These are phyloP conservation scores for Nasonia giraulti DNA, from an alignment of 1,140 invertebrate species.

Conservation along the genomic window DNA sequence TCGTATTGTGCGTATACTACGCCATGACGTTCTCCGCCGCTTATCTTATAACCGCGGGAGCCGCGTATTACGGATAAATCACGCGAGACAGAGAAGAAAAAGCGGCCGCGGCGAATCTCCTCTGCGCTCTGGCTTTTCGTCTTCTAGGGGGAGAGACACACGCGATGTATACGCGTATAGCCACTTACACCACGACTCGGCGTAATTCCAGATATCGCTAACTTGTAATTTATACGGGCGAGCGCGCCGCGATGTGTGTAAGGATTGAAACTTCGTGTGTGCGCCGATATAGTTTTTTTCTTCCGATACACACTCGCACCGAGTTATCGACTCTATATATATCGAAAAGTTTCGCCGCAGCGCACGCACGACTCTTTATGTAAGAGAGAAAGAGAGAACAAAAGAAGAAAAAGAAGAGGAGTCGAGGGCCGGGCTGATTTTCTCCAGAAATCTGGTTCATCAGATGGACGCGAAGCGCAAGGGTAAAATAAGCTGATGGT, in stretches of 20 bases:
- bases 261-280: too few species aligned
- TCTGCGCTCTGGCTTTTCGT: constrained; percentile 2
- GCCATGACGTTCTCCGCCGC: too few species aligned
- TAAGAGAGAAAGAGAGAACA: background rate
- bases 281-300: constrained; percentile 6
- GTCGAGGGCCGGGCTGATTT: background rate
- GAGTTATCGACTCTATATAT: background rate
- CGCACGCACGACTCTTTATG: background rate
- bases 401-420: background rate
- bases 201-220: constrained; percentile 12
- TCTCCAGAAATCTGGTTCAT: constrained; percentile 23
- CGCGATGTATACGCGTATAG: background rate
- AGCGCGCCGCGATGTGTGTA: too few species aligned
- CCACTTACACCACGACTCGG: background rate
- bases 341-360: background rate
- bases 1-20: background rate
- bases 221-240: constrained; percentile 14
- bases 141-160: constrained; percentile 8
- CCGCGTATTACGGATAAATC: background rate
- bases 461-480: constrained; percentile 5
- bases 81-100: background rate
- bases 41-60: background rate
- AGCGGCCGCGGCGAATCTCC: background rate
- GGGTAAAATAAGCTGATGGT: background rate
- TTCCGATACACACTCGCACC: background rate